A percentile compares a stretch with the other conserved stretches of the same genome.
Conservation (phyloP, 2,888 invertebrate genomes). For the Dioctria linearis region DNA sequence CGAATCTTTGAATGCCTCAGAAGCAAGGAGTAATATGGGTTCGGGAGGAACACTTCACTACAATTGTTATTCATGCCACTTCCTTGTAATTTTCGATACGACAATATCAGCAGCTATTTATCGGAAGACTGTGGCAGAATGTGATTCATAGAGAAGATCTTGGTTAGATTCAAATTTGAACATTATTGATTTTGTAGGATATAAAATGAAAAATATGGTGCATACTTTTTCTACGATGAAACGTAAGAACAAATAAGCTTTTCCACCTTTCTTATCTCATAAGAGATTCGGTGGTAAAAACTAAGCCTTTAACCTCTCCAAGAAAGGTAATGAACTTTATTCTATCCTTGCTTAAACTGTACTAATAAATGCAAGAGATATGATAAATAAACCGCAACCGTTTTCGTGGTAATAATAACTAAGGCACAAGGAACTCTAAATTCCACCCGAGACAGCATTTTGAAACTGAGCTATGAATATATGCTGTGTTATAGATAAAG, state of each 20-base stretch:
- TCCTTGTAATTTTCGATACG: conserved; percentile 43
- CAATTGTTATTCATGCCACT: conserved; percentile 37
- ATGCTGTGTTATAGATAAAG: background rate
- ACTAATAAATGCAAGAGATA: no score
- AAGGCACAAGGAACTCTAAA: conserved; percentile 27
- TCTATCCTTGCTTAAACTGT: background rate
- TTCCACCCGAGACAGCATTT: conserved; percentile 16
- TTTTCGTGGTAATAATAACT: background rate
- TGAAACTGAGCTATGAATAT: conserved; percentile 1
- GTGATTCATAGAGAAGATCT: background rate
- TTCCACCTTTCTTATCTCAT: no score
- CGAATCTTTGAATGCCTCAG: conserved; percentile 29
- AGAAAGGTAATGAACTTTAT: conserved; percentile 8
- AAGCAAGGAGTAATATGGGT: conserved; percentile 10
- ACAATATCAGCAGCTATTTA: conserved; percentile 40
- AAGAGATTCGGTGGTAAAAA: no score
- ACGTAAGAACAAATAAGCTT: no score
- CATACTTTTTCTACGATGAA: no score
- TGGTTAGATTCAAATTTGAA: conserved; percentile 1
- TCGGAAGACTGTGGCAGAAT: conserved; percentile 4
- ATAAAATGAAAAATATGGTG: background rate
- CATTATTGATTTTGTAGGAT: background rate
- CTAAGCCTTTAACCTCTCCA: no score
- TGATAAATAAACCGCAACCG: no score
- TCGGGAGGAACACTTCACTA: conserved; percentile 7